phyloP scores from a whole-genome alignment of 2,113 vertebrate genomes.

The Cichladusa arquata region DNA sequence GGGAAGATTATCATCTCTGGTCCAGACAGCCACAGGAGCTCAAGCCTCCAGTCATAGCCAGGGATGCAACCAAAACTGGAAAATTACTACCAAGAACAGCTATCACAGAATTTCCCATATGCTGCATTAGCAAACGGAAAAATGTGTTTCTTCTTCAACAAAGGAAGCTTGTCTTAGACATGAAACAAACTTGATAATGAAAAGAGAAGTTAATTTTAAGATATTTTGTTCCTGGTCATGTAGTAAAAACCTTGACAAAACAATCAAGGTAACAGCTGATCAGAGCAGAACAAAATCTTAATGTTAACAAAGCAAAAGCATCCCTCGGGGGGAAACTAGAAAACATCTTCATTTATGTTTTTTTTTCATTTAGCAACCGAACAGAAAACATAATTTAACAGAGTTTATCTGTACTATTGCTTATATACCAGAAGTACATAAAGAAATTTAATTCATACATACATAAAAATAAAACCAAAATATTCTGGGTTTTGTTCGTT shows the following conservation, averaged over 20 bases:
- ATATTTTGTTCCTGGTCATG: background rate
- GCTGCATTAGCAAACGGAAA: background rate
- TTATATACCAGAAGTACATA: background rate
- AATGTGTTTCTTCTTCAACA: background rate
- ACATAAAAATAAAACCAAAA: background rate
- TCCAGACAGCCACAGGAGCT: slow-evolving; percentile 51
- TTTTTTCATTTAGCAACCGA: background rate
- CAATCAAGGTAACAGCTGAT: background rate
- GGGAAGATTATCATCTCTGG: background rate
- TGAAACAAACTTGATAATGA: background rate
- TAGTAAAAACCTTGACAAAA: background rate
- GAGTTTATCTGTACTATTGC: background rate
- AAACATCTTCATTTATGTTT: background rate
- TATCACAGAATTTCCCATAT: background rate
- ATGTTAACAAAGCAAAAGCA: background rate
- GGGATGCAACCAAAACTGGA: slow-evolving; percentile 33
- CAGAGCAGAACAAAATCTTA: background rate
- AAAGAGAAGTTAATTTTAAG: background rate
- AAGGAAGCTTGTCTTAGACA: background rate
- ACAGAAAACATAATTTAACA: background rate
- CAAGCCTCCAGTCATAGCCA: background rate
- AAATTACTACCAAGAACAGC: slow-evolving; percentile 2
- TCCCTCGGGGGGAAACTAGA: background rate
- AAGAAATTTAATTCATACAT: background rate
- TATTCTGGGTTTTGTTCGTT: background rate